Conservation (phyloP, 2,113 vertebrate species). For the Leucosticte australis region DNA sequence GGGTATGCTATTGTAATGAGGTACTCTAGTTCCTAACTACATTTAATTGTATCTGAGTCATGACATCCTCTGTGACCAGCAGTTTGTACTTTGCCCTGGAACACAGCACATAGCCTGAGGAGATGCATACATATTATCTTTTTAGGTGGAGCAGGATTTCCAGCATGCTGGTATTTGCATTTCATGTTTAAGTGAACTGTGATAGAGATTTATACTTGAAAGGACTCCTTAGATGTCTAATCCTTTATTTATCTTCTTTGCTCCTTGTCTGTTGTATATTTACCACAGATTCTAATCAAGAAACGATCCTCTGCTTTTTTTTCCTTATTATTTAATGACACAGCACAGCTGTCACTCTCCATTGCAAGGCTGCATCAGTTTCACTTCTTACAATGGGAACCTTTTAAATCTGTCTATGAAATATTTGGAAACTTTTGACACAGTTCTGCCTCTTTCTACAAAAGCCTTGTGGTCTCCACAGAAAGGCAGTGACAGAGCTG, state of each 20-base stretch:
- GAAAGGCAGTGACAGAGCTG: neutral
- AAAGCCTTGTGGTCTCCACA: neutral
- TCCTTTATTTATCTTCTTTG: neutral
- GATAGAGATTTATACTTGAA: neutral
- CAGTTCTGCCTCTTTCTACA: neutral
- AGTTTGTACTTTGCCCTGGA: conserved; percentile 8
- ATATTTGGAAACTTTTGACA: neutral
- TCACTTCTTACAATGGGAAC: neutral
- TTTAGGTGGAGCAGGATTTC: conserved; percentile 52
- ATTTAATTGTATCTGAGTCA: neutral
- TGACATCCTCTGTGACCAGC: neutral
- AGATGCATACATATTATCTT: conserved; percentile 22
- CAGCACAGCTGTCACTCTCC: neutral
- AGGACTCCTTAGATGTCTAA: neutral
- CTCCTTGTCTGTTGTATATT: neutral
- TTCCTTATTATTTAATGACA: neutral
- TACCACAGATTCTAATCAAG: neutral
- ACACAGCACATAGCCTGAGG: neutral
- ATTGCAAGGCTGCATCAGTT: neutral
- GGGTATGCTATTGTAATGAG: neutral
- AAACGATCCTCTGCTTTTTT: neutral
- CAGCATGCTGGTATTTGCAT: conserved; percentile 10
- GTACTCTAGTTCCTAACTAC: neutral
- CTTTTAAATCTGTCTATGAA: neutral
- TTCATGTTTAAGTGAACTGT: conserved; percentile 18